These are phyloP conservation scores for Galaxias olidus DNA, from an alignment of 2,797 vertebrate species.

Conservation along the genomic window DNA sequence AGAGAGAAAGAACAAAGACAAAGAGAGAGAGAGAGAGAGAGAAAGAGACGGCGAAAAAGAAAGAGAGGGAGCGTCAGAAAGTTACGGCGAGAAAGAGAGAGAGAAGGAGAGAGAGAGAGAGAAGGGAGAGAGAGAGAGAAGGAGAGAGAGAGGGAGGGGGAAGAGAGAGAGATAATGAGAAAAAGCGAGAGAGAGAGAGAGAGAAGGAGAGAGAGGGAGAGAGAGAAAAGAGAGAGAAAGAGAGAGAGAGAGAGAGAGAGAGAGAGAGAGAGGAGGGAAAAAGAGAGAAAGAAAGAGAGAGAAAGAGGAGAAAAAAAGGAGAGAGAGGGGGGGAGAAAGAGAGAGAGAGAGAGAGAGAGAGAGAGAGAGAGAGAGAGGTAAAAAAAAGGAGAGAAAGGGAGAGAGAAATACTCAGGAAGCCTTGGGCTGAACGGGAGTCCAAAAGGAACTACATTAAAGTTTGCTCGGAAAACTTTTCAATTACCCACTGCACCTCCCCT, in stretches of 20 bases:
- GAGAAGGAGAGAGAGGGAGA: constrained; percentile 19
- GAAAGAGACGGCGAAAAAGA: neutral
- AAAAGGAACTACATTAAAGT: too few species aligned
- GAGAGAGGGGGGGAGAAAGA: constrained; percentile 21
- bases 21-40: too few species aligned
- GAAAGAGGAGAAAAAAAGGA: constrained; percentile 4
- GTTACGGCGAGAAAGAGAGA: neutral
- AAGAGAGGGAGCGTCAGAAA: neutral
- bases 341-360: constrained; percentile 23
- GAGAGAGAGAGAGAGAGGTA: constrained; percentile 6
- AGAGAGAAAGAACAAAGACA: too few species aligned
- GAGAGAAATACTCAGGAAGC: too few species aligned
- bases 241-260: constrained; percentile 17
- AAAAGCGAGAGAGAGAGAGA: too few species aligned
- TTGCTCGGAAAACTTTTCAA: too few species aligned
- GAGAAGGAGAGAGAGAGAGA: neutral
- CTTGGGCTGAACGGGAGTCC: too few species aligned
- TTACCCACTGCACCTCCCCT: too few species aligned
- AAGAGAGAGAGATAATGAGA: too few species aligned
- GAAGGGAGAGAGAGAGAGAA: neutral
- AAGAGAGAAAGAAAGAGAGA: neutral
- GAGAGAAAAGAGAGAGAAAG: constrained; percentile 32
- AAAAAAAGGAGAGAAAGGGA: too few species aligned
- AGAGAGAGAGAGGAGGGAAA: constrained; percentile 10
- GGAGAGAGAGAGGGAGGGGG: constrained; percentile 25